Conservation (phyloP, 2,113 vertebrate genomes). For the Tor tambroides region DNA sequence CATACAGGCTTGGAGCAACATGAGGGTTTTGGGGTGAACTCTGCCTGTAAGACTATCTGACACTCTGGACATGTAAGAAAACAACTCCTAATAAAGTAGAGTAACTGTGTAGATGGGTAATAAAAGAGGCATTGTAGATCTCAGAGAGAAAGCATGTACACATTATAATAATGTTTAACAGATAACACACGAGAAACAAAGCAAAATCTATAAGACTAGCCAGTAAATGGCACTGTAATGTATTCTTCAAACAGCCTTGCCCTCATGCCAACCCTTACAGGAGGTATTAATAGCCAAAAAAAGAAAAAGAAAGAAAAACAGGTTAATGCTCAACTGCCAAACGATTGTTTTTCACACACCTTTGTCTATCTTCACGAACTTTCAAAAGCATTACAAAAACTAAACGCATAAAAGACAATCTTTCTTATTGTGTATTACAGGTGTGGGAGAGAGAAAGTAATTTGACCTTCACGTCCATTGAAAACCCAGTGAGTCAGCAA, state of each 20-base stretch:
- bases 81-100: not conserved
- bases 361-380: conserved; percentile 15
- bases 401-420: not conserved
- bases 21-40: too few relatives aligned
- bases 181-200: not conserved
- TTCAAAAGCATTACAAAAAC: not conserved
- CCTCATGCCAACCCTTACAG: not conserved
- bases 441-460: conserved; percentile 36
- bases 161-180: not conserved
- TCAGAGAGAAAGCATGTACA: not conserved
- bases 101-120: not conserved
- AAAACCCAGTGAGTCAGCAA: conserved; percentile 31
- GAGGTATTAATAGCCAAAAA: not conserved
- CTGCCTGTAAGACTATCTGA: not conserved
- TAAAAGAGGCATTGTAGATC: not conserved
- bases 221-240: not conserved
- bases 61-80: not conserved
- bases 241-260: not conserved
- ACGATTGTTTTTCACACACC: not conserved
- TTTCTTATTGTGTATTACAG: conserved; percentile 38
- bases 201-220: not conserved
- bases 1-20: too few relatives aligned
- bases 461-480: conserved; percentile 14
- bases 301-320: not conserved
- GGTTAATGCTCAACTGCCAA: not conserved